Evolutionary conservation across 2,113 vertebrate genomes (phyloP), one percentile per base, ranked within the genome.

Genomic region (Cairina moschata): DNA sequence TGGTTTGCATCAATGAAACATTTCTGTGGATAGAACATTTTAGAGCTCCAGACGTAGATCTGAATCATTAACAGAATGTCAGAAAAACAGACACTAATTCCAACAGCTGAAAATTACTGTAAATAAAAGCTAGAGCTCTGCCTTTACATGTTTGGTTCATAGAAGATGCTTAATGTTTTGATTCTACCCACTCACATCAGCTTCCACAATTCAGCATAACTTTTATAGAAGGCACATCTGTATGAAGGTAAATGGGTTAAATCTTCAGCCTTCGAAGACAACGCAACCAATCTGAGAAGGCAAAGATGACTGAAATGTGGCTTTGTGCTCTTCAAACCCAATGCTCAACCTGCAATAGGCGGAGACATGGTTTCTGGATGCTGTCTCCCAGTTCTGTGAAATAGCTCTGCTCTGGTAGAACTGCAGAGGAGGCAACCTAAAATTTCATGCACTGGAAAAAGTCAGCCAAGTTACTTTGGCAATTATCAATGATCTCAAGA

Each of bases 81-180:
- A 76, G 71, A 89, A 93, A 86, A 38, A n/a, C 62, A 92, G 78
- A 80, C 74, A 73, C 50, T 63, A 67, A 88, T 69, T 83, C 44
- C 81, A 85, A 44, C 86, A 92, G 86, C 80, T 95, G 91, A 92
- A 96, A 95, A 82, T 50, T 62, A 62, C 50, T 67, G 42, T 68
- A 78, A 88, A 93, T 73, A 77, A 91, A 93, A 91, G 79, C 25
- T 17, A 93, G 93, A 95, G 85, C 80, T 88, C 50, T 93, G 79
- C 42, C 32, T 94, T 87, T 77, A 78, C 93, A 90, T 80, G 72
- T 91, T 80, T 48, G 7, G 26, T 50, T 83, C 90, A 42, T 85
- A 94, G 88, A 78, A 88, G n/a, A 83, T 18, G 38, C 72, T 86
- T 88, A 86, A 52, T 52, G 34, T 38, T 78, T 88, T 93, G 32